phyloP scores from a whole-genome alignment of 2,888 invertebrate species.

The Mylabris sibirica region DNA sequence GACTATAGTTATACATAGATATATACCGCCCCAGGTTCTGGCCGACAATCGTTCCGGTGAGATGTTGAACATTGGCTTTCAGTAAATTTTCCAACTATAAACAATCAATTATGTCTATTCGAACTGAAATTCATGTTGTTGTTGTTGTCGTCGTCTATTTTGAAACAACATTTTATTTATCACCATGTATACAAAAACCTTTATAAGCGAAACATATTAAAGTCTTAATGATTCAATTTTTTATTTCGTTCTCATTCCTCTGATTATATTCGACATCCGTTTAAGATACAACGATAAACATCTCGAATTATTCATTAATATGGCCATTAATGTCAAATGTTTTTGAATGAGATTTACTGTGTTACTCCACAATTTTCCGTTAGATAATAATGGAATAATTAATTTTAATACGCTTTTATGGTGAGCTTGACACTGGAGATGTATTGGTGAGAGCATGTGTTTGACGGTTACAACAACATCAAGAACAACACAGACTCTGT shows the following conservation, averaged over 20 bases:
- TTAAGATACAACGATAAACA: constrained; percentile 32
- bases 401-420: constrained; percentile 31
- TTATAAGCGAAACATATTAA: constrained; percentile 23
- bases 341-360: constrained; percentile 35
- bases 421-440: constrained; percentile 28
- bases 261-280: constrained; percentile 24
- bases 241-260: constrained; percentile 1
- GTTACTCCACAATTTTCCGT: constrained; percentile 30
- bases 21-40: not conserved
- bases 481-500: not conserved
- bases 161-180: constrained; percentile 5
- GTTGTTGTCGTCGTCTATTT: not conserved
- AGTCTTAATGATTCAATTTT: constrained; percentile 37
- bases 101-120: constrained; percentile 11
- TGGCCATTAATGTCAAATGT: constrained; percentile 29
- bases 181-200: not conserved
- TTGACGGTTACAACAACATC: constrained; percentile 16
- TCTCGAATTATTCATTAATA: constrained; percentile 34
- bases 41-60: constrained; percentile 3
- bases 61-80: constrained; percentile 12
- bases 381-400: constrained; percentile 34
- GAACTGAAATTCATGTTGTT: not conserved
- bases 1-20: too few relatives aligned
- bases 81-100: constrained; percentile 13
- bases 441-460: constrained; percentile 24